Percentiles rank a stretch among this genome's conserved stretches.
phyloP scores from a whole-genome alignment of 2,888 invertebrate genomes.

The Lissonota sp. region DNA sequence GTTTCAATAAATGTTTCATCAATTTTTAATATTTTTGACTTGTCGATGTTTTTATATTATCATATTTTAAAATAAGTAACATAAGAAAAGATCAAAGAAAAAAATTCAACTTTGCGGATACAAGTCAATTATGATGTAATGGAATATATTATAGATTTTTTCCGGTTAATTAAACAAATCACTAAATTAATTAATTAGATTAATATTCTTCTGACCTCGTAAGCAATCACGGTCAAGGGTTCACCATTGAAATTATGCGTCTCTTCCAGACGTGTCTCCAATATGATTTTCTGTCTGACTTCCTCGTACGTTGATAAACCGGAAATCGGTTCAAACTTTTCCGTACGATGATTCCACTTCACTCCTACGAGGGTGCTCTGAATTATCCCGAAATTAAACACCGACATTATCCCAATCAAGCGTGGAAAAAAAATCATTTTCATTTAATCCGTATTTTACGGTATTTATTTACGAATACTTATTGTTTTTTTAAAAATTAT shows the following conservation, averaged over 20 bases:
- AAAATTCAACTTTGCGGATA: too few species aligned
- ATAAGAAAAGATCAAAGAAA: too few species aligned
- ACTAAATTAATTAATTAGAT: too few species aligned
- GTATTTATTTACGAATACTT: too few species aligned
- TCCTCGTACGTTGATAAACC: neutral
- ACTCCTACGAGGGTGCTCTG: neutral
- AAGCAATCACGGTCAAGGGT: conserved; percentile 6
- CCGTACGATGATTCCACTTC: conserved; percentile 28
- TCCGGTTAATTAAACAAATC: too few species aligned
- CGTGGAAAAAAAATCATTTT: conserved; percentile 2
- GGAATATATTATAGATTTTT: too few species aligned
- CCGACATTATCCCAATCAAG: conserved; percentile 1
- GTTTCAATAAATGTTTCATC: too few species aligned
- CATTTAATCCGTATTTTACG: neutral
- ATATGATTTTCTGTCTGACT: neutral
- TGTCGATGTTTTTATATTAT: too few species aligned
- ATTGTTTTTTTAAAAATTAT: too few species aligned
- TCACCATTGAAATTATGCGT: conserved; percentile 22
- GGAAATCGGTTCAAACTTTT: conserved; percentile 19
- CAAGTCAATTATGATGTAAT: too few species aligned
- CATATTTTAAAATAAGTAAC: too few species aligned
- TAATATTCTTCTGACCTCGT: conserved; percentile 8
- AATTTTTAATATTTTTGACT: too few species aligned
- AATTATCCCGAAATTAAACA: neutral
- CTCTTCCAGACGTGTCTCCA: conserved; percentile 14